These are phyloP conservation scores for Lagria hirta DNA, from an alignment of 2,888 invertebrate species.

Conservation along the genomic window DNA sequence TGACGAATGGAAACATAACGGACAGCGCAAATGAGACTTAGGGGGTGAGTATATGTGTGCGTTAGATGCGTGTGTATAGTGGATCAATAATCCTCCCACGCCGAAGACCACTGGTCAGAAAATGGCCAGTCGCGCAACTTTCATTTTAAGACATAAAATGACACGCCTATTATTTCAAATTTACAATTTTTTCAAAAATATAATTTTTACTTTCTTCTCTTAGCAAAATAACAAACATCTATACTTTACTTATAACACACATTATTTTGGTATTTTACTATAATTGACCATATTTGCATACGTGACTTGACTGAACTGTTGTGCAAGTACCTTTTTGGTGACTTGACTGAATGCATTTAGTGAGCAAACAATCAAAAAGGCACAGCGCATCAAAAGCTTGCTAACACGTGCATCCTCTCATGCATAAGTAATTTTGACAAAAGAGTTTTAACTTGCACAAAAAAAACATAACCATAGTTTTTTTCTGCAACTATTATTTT, in stretches of 20 bases:
- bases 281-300: too few species aligned
- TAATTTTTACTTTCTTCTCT: too few species aligned
- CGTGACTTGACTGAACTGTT: too few species aligned
- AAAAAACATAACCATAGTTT: constrained; percentile 12
- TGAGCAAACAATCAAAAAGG: too few species aligned
- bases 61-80: constrained; percentile 49
- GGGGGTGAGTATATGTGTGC: constrained; percentile 43
- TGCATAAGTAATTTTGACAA: constrained; percentile 37
- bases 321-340: too few species aligned
- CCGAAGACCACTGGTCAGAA: constrained; percentile 55
- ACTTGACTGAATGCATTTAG: too few species aligned
- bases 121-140: constrained; percentile 52
- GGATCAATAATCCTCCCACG: constrained; percentile 55
- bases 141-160: constrained; percentile 52
- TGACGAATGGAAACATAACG: constrained; percentile 54
- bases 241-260: too few species aligned
- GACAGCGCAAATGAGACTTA: constrained; percentile 51
- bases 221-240: too few species aligned
- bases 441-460: constrained; percentile 16
- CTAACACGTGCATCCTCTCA: constrained; percentile 38
- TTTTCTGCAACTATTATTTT: too few species aligned
- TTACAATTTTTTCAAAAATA: constrained; percentile 36
- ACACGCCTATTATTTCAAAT: constrained; percentile 51
- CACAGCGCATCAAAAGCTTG: too few species aligned
- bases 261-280: too few species aligned